A percentile compares a stretch with the other conserved stretches of the same genome.
Evolutionary conservation across 2,888 invertebrate genomes (phyloP).

Genomic region (Tinea trinotella): DNA sequence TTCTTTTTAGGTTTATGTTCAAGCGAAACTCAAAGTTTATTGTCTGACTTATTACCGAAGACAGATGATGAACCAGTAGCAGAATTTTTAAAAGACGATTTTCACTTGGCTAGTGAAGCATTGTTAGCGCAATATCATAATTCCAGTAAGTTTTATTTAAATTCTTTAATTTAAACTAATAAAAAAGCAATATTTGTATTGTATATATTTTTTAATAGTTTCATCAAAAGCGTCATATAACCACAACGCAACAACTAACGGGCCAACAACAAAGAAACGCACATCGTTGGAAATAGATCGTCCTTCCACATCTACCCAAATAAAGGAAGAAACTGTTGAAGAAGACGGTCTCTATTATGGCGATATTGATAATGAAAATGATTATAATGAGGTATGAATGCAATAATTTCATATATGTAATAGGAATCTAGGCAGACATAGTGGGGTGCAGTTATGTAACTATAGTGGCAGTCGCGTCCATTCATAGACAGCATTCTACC

Average conservation of each 20-base stretch:
- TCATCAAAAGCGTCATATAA: background rate
- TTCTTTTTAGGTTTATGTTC: slow-evolving; percentile 47
- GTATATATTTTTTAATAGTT: background rate
- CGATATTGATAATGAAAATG: slow-evolving; percentile 59
- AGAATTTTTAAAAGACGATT: slow-evolving; percentile 41
- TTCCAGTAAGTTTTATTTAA: background rate
- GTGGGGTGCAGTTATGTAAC: background rate
- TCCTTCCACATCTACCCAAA: slow-evolving; percentile 29
- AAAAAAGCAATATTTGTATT: background rate
- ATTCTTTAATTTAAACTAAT: background rate
- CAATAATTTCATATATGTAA: background rate
- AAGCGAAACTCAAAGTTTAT: slow-evolving; percentile 76
- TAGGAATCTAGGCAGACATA: background rate
- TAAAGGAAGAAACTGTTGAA: slow-evolving; percentile 65
- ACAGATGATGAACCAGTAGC: slow-evolving; percentile 27
- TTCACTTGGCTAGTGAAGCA: slow-evolving; percentile 48
- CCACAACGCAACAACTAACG: slow-evolving; percentile 23
- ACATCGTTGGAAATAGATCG: slow-evolving; percentile 28
- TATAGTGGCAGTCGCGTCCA: background rate
- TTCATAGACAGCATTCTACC: background rate
- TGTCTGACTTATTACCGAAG: slow-evolving; percentile 36
- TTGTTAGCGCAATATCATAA: slow-evolving; percentile 43
- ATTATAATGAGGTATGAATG: slow-evolving; percentile 55
- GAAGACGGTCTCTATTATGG: slow-evolving; percentile 66
- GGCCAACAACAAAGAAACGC: slow-evolving; percentile 36